These are phyloP conservation scores for Meiosimyza platycephala DNA, from an alignment of 2,888 invertebrate genomes.

Conservation along the genomic window DNA sequence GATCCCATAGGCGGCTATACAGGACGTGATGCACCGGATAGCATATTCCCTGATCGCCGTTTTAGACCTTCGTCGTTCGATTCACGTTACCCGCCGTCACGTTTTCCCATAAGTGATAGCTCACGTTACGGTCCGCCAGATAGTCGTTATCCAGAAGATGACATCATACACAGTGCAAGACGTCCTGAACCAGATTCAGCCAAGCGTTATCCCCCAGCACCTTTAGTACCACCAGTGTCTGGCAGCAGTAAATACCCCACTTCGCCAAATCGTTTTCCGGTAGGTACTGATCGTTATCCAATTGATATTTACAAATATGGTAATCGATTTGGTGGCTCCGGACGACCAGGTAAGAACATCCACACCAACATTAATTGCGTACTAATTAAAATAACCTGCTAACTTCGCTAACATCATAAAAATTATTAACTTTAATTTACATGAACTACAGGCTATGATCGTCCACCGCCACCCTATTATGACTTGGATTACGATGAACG, in stretches of 20 bases:
- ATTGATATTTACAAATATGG: slow-evolving; percentile 68
- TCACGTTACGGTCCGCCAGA: slow-evolving; percentile 53
- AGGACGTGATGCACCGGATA: slow-evolving; percentile 62
- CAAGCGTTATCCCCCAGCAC: slow-evolving; percentile 69
- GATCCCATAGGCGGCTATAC: slow-evolving; percentile 60
- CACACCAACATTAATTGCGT: slow-evolving; percentile 57
- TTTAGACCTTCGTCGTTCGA: slow-evolving; percentile 65
- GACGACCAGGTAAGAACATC: slow-evolving; percentile 58
- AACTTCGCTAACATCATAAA: slow-evolving; percentile 27
- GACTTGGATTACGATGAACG: slow-evolving; percentile 66
- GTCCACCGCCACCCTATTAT: slow-evolving; percentile 60
- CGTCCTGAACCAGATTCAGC: slow-evolving; percentile 68
- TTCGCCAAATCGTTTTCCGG: slow-evolving; percentile 70
- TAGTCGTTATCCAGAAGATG: slow-evolving; percentile 59
- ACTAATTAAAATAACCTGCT: slow-evolving; percentile 41
- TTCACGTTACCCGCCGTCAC: slow-evolving; percentile 51
- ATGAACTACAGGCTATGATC: slow-evolving; percentile 58
- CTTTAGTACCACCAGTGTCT: slow-evolving; percentile 65
- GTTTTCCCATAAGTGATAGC: slow-evolving; percentile 38
- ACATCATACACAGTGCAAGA: slow-evolving; percentile 60
- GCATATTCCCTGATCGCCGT: slow-evolving; percentile 67
- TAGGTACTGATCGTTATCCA: slow-evolving; percentile 68
- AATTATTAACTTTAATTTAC: slow-evolving; percentile 6
- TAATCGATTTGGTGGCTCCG: slow-evolving; percentile 70
- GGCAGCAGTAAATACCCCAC: slow-evolving; percentile 68